Evolutionary conservation across 2,797 vertebrate genomes (phyloP).

Genomic region (Anas georgica): DNA sequence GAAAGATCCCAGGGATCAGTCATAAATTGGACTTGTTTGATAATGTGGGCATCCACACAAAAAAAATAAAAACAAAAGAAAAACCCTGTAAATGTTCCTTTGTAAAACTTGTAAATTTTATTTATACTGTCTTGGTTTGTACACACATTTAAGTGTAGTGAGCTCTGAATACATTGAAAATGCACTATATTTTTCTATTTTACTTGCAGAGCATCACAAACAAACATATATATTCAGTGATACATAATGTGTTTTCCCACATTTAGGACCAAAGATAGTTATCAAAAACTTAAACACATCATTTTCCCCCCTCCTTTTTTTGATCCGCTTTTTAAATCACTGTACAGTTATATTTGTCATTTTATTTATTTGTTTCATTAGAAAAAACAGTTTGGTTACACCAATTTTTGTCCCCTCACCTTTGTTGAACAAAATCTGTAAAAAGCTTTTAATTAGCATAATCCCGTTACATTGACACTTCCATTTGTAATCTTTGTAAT

Average conservation of each 20-base stretch:
- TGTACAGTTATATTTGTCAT: constrained; percentile 94
- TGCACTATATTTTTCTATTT: constrained; percentile 99
- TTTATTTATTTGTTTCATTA: constrained; percentile 98
- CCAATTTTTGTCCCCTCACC: constrained; percentile 77
- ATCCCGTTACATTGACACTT: constrained; percentile 92
- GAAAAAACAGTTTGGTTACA: constrained; percentile 87
- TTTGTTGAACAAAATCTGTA: constrained; percentile 86
- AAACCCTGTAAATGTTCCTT: constrained; percentile 92
- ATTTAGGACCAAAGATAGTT: constrained; percentile 99
- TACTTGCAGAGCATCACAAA: constrained; percentile 91
- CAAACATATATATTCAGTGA: constrained; percentile 94
- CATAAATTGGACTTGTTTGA: constrained; percentile 81
- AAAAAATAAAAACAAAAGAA: constrained; percentile 64
- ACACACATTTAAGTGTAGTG: constrained; percentile 95
- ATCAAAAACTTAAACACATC: constrained; percentile 85
- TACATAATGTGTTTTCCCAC: constrained; percentile 93
- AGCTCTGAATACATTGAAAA: constrained; percentile 98
- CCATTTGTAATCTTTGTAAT: constrained; percentile 99
- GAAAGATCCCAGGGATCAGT: constrained; percentile 86
- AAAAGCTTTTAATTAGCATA: constrained; percentile 89
- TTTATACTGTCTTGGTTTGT: constrained; percentile 97
- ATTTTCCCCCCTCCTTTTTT: constrained; percentile 43
- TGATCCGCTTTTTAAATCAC: constrained; percentile 83
- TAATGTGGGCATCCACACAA: constrained; percentile 85
- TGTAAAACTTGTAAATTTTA: constrained; percentile 99